phyloP scores from a whole-genome alignment of 2,113 vertebrate species.

The Theristicus caerulescens region DNA sequence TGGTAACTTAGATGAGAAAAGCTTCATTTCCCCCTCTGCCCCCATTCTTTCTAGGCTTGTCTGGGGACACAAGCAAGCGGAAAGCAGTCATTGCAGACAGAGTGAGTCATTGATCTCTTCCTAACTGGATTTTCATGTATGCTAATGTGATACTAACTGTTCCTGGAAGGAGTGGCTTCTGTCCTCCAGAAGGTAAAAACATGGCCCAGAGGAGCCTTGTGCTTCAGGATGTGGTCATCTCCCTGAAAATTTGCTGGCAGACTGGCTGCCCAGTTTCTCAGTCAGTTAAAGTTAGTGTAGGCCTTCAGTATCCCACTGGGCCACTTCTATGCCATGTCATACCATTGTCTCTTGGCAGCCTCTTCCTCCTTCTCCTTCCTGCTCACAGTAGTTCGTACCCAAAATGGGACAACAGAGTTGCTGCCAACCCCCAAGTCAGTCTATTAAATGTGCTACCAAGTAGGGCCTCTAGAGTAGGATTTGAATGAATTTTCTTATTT shows the following conservation, averaged over 20 bases:
- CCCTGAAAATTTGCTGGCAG: background rate
- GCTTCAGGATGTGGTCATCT: background rate
- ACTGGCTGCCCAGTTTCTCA: background rate
- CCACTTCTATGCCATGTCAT: background rate
- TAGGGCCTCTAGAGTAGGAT: background rate
- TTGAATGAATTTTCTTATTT: background rate
- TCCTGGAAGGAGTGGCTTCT: background rate
- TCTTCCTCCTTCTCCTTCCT: background rate
- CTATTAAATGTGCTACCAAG: background rate
- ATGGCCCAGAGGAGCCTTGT: background rate
- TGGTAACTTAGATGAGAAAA: background rate
- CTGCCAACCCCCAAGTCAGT: background rate
- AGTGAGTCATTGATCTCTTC: conserved; percentile 73
- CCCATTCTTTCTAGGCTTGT: conserved; percentile 78
- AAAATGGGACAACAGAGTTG: background rate
- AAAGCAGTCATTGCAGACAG: conserved; percentile 89
- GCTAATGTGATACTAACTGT: background rate
- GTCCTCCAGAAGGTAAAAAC: background rate
- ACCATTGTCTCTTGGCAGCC: background rate
- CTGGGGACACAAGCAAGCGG: conserved; percentile 86
- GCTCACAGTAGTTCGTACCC: background rate
- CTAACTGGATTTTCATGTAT: background rate
- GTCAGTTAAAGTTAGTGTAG: background rate
- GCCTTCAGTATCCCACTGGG: background rate
- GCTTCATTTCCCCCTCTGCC: background rate